phyloP scores from a whole-genome alignment of 2,888 invertebrate genomes.

The Lochmaea crataegi region DNA sequence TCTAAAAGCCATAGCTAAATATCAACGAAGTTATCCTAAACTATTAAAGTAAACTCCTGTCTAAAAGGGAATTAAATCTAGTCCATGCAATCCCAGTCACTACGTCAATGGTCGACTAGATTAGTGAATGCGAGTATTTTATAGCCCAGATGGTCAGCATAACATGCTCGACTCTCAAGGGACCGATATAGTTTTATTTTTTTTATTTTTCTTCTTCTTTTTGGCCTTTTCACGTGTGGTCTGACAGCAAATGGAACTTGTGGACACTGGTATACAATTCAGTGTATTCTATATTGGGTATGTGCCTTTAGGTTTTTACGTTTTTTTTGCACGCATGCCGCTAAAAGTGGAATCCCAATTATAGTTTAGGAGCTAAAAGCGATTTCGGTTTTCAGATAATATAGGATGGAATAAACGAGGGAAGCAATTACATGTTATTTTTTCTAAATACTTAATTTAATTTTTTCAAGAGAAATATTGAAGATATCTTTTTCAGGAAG shows the following conservation, averaged over 20 bases:
- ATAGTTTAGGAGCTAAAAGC: constrained; percentile 3
- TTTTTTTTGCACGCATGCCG: constrained; percentile 25
- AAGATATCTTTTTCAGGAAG: too few species aligned
- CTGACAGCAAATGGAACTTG: constrained; percentile 36
- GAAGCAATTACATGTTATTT: too few species aligned
- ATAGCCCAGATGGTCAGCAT: constrained; percentile 42
- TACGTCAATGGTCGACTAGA: constrained; percentile 29
- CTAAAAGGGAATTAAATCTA: background rate
- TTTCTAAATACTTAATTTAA: too few species aligned
- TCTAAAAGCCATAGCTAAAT: too few species aligned
- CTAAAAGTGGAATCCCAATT: constrained; percentile 14
- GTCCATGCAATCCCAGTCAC: background rate
- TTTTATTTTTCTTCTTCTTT: constrained; percentile 24
- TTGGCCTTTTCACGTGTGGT: constrained; percentile 41
- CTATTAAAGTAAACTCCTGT: too few species aligned
- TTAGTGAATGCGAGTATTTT: constrained; percentile 36
- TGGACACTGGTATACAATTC: constrained; percentile 35
- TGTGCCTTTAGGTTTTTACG: constrained; percentile 19
- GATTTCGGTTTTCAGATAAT: background rate
- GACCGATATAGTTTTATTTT: constrained; percentile 37
- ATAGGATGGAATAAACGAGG: too few species aligned
- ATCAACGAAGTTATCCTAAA: too few species aligned
- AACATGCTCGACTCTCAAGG: constrained; percentile 35
- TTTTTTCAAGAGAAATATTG: too few species aligned
- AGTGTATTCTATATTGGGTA: constrained; percentile 37